Percentiles rank a stretch among this genome's conserved stretches.
These are phyloP conservation scores for Callaeas wilsoni DNA, from an alignment of 2,113 vertebrate genomes.

Conservation along the genomic window DNA sequence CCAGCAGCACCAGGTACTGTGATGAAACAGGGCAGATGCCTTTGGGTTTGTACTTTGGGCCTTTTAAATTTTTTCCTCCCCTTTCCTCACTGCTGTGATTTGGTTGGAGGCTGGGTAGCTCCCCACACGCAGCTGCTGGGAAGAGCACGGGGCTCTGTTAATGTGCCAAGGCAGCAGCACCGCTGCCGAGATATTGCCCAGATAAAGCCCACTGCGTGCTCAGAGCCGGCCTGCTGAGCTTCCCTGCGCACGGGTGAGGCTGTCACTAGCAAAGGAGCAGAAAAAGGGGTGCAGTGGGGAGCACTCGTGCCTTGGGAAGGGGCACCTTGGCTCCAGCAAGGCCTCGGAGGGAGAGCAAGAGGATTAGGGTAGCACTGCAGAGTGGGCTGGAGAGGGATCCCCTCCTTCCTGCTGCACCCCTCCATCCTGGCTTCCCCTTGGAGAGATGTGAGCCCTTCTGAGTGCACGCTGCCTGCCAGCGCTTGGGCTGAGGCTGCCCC, in stretches of 20 bases:
- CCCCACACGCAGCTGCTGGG: background rate
- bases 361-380: background rate
- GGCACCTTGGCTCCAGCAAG: background rate
- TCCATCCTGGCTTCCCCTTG: background rate
- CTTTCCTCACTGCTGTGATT: background rate
- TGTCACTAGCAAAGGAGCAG: background rate
- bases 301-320: background rate
- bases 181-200: background rate
- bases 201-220: background rate
- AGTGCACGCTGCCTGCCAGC: accelerated
- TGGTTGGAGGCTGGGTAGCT: background rate
- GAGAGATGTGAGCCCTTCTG: background rate
- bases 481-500: background rate
- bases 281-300: background rate
- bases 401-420: background rate
- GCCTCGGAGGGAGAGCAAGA: background rate
- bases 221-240: background rate
- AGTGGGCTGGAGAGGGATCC: background rate
- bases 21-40: background rate
- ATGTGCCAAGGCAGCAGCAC: background rate
- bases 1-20: background rate
- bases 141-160: background rate
- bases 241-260: background rate
- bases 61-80: background rate
- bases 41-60: background rate